Evolutionary conservation across 2,888 invertebrate genomes (phyloP), one percentile per base, ranked within the genome.

Genomic region (Drosophila parthenogenetica): DNA sequence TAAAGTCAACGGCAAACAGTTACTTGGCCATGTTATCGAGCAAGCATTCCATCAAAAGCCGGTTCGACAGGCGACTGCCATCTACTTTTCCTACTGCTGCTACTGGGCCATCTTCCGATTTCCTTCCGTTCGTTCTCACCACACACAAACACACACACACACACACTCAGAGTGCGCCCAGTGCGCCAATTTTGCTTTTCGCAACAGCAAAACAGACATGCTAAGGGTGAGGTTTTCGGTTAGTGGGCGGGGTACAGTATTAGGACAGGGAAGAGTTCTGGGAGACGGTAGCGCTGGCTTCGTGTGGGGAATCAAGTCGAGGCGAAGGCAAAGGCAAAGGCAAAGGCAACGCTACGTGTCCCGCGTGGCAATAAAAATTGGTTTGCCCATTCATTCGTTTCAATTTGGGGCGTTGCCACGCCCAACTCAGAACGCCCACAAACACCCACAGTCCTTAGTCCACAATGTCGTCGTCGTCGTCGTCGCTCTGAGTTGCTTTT

Each of bases 291-390:
- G 32, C 32, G 67, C 66, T 25, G 51, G 45, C 43, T n/a, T 58
- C 75, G 64, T 65, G 32, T 32, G 32, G 89, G 81, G 88, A 83
- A 82, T 85, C 88, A 79, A 81, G 85, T 81, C 81, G 87, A 76
- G 29, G 29, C 29, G 29, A 29, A 29, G 7, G 29, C 29, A 29
- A 22, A 22, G 22, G 22, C 22, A 22, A 22, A 5, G 81, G 71
- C 89, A 84, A 71, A 45, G 77, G 66, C 66, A 67, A 49, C 63
- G 65, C 83, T 86, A 89, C 85, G 89, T 85, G 89, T 89, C 89
- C 89, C 85, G 88, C 89, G 85, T 89, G 89, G 85, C 85, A 88
- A 85, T 85, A 85, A 85, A 85, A 85, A 85, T 85, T 85, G 85
- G 85, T 85, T 85, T 85, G 85, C 85, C 89, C 85, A 85, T 85